These are phyloP conservation scores for Listronotus bonariensis DNA, from an alignment of 1,140 invertebrate species.

Conservation along the genomic window DNA sequence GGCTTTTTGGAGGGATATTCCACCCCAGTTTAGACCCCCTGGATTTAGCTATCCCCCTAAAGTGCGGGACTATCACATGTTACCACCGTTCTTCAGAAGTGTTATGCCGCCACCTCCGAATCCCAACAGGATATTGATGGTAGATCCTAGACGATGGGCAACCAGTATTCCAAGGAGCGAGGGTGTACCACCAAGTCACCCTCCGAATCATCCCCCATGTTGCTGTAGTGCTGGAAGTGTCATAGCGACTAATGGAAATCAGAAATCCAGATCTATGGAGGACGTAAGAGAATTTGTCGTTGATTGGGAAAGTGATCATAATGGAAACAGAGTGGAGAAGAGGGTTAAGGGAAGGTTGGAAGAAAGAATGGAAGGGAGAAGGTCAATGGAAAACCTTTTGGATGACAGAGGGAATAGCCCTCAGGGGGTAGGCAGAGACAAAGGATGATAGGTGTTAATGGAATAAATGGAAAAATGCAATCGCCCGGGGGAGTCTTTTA, in stretches of 20 bases:
- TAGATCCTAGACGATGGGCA: conserved; percentile 50
- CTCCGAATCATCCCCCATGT: conserved; percentile 52
- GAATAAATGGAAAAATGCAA: neutral
- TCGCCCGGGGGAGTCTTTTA: too few relatives aligned
- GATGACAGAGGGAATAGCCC: conserved; percentile 55
- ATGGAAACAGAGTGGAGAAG: conserved; percentile 61
- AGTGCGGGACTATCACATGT: conserved; percentile 67
- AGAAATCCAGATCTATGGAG: conserved; percentile 67
- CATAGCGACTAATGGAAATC: neutral
- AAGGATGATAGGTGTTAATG: neutral
- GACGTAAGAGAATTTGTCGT: conserved; percentile 69
- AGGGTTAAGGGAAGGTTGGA: conserved; percentile 52
- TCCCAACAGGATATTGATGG: conserved; percentile 57
- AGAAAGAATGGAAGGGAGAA: conserved; percentile 51
- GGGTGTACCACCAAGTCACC: conserved; percentile 1
- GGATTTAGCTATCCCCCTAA: conserved; percentile 62
- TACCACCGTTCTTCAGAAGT: conserved; percentile 70
- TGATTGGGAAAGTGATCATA: conserved; percentile 67
- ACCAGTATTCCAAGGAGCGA: conserved; percentile 35
- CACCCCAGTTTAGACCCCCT: conserved; percentile 51
- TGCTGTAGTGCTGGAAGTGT: conserved; percentile 40
- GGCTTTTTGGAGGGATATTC: conserved; percentile 58
- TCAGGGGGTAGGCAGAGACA: conserved; percentile 4
- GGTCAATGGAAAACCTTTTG: conserved; percentile 72
- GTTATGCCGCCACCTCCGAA: conserved; percentile 64